These are phyloP conservation scores for Agrochola circellaris DNA, from an alignment of 2,888 invertebrate species.

Conservation along the genomic window DNA sequence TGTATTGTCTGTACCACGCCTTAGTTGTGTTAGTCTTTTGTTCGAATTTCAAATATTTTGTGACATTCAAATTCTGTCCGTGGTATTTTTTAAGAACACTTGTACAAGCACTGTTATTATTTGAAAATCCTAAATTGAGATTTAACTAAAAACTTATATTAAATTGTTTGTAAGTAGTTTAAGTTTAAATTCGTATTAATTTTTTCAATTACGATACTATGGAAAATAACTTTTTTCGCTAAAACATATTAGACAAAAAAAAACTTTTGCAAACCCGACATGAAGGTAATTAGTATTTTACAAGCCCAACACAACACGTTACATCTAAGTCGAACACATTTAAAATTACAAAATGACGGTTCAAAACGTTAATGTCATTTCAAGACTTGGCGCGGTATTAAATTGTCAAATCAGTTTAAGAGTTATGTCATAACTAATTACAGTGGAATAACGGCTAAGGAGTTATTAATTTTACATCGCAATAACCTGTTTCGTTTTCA, in stretches of 20 bases:
- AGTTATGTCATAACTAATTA: conserved; percentile 63
- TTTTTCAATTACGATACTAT: neutral
- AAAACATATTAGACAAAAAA: neutral
- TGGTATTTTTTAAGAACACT: conserved; percentile 35
- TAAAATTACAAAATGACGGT: conserved; percentile 5
- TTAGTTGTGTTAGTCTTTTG: conserved; percentile 46
- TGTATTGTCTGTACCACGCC: conserved; percentile 49
- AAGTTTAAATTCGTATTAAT: neutral
- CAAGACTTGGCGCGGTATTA: conserved; percentile 22
- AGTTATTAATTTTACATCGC: conserved; percentile 61
- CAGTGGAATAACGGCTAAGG: conserved; percentile 41
- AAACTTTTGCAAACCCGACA: neutral
- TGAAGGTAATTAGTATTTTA: neutral
- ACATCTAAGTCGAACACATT: conserved; percentile 1
- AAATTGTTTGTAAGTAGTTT: neutral
- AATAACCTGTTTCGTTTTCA: conserved; percentile 60
- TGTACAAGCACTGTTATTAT: conserved; percentile 22
- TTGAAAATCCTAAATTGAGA: neutral
- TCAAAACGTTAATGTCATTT: conserved; percentile 27
- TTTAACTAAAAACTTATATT: neutral
- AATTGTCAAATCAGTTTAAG: conserved; percentile 57
- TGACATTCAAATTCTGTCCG: conserved; percentile 42
- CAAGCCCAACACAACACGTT: conserved; percentile 1
- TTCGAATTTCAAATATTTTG: conserved; percentile 59
- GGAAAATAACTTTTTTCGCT: conserved; percentile 6